Percentiles rank a stretch among this genome's conserved stretches.
phyloP scores from a whole-genome alignment of 1,140 invertebrate species.

The Neodiprion virginianus region DNA sequence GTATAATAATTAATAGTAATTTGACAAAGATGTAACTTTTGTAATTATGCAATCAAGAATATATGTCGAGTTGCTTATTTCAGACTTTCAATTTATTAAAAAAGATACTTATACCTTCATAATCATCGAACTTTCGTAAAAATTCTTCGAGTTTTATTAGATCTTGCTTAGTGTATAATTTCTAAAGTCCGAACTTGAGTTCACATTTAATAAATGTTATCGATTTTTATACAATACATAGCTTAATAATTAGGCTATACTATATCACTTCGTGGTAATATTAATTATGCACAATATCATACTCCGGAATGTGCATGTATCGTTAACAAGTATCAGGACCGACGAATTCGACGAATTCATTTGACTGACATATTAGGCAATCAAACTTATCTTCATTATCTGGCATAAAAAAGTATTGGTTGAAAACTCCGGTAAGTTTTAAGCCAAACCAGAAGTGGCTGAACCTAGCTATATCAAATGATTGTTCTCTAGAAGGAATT shows the following conservation, averaged over 20 bases:
- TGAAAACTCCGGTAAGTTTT: conserved; percentile 17
- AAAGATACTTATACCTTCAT: not conserved
- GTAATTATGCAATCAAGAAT: not conserved
- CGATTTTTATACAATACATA: not conserved
- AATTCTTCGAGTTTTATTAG: not conserved
- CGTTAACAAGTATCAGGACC: not conserved
- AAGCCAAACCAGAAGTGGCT: conserved; percentile 38
- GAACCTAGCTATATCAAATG: conserved; percentile 17
- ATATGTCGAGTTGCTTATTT: not conserved
- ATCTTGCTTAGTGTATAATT: not conserved
- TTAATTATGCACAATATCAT: not conserved
- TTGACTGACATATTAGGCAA: not conserved
- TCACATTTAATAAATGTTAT: not conserved
- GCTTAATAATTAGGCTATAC: conserved; percentile 7
- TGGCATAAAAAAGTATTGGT: conserved; percentile 3
- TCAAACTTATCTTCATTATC: not conserved
- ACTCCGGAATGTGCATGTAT: not conserved
- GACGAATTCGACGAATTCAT: not conserved
- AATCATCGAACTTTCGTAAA: too few species aligned
- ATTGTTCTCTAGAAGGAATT: conserved; percentile 3
- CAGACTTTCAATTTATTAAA: not conserved
- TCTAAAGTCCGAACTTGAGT: not conserved
- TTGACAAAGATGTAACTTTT: not conserved
- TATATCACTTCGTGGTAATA: conserved; percentile 4
- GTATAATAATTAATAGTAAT: not conserved